These are phyloP conservation scores for Dendroctonus valens DNA, from an alignment of 1,140 invertebrate species.

Conservation along the genomic window DNA sequence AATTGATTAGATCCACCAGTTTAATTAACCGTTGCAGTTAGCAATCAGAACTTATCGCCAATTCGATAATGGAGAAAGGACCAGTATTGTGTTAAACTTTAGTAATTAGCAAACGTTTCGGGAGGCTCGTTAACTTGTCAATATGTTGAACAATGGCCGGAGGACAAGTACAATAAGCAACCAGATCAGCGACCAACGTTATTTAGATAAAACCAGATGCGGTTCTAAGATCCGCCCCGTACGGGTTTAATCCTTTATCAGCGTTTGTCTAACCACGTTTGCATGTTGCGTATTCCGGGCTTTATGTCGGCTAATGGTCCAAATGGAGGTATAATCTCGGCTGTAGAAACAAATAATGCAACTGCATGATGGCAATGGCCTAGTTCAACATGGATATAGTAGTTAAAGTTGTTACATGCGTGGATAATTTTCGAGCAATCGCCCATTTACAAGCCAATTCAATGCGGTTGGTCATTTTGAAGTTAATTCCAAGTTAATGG, in stretches of 20 bases:
- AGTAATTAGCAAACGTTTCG: slow-evolving; percentile 28
- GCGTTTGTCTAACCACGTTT: slow-evolving; percentile 19
- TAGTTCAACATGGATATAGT: background rate
- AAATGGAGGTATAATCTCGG: slow-evolving; percentile 18
- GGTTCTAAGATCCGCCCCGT: slow-evolving; percentile 28
- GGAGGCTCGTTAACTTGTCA: slow-evolving; percentile 36
- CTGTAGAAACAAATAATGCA: slow-evolving; percentile 14
- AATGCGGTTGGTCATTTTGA: too few species aligned
- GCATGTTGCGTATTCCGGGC: slow-evolving; percentile 24
- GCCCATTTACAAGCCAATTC: too few species aligned
- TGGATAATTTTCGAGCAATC: too few species aligned
- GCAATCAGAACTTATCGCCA: too few species aligned
- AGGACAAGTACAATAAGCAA: slow-evolving; percentile 34
- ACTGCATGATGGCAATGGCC: slow-evolving; percentile 1
- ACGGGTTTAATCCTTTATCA: slow-evolving; percentile 34
- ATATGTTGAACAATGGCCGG: slow-evolving; percentile 36
- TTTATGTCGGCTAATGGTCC: slow-evolving; percentile 31
- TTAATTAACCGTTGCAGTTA: too few species aligned
- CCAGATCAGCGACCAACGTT: slow-evolving; percentile 21
- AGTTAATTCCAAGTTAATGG: too few species aligned
- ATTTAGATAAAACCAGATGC: slow-evolving; percentile 36
- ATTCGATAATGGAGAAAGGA: too few species aligned
- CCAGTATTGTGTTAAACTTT: slow-evolving; percentile 7
- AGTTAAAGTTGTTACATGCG: too few species aligned
- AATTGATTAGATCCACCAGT: too few species aligned